Evolutionary conservation across 2,113 vertebrate species (phyloP), one percentile per base, ranked within the genome.

Genomic region (Megaleporinus macrocephalus): DNA sequence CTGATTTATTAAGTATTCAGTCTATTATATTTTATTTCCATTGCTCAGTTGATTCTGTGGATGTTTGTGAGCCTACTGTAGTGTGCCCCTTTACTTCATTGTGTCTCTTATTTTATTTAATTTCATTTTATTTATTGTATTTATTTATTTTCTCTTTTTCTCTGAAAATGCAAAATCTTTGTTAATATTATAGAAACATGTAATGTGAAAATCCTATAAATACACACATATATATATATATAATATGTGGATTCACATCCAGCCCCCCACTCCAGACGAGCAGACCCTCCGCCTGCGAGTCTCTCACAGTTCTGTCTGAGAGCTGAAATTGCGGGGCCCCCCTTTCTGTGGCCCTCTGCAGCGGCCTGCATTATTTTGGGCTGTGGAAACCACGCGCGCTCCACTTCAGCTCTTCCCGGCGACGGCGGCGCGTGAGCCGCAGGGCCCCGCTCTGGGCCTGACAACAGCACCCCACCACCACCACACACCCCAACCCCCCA

Each of bases 371-470:
- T 75, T 85, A 78, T 85, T 86, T 83, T 51, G 70, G 80, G 73
- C 82, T 63, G 62, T 62, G 80, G 82, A 78, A 74, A 79, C 27
- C n/a, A n/a, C 68, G 41, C 79, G 57, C 78, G 59, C 77, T 82
- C 76, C 69, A 62, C 77, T 85, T 83, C 63, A 83, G 82, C 81
- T 79, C 69, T 81, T 55, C 62, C 81, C 76, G 84, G 83, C 86
- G 86, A 85, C 75, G 29, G 53, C 3, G 16, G 68, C 82, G 55
- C 20, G 55, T 24, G 78, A 51, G 78, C 83, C 83, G 73, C 87
- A 80, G 69, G 76, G 74, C 75, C 61, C 75, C 26, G 71, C 75
- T 70, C 59, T 82, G 55, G 61, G 85, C 76, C 85, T 82, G 74
- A 87, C 83, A 87, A 81, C 69, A 83, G 68, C 75, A 81, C 49